Percentiles rank a stretch among this genome's conserved stretches.
These are phyloP conservation scores for Opisthocomus hoazin DNA, from an alignment of 2,113 vertebrate species.

Conservation along the genomic window DNA sequence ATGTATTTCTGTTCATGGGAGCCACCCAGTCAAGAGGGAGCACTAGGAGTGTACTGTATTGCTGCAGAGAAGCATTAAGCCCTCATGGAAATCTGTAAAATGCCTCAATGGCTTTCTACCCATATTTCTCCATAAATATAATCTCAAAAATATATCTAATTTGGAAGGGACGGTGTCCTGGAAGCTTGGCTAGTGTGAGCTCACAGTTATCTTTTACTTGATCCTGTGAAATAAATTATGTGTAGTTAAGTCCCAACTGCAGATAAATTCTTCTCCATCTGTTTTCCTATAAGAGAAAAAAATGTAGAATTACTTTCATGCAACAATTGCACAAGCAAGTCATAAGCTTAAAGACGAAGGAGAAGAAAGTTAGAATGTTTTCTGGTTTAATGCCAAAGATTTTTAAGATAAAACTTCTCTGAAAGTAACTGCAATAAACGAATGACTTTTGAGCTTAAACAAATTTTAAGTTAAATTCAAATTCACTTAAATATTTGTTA, in stretches of 20 bases:
- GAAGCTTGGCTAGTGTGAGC: constrained; percentile 28
- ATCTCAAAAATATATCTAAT: constrained; percentile 46
- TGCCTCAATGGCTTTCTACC: constrained; percentile 27
- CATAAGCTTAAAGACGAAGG: constrained; percentile 45
- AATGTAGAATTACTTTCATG: constrained; percentile 50
- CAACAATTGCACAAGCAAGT: constrained; percentile 62
- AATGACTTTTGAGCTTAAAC: constrained; percentile 63
- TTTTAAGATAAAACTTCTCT: constrained; percentile 67
- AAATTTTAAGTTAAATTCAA: constrained; percentile 68
- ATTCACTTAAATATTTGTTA: constrained; percentile 72
- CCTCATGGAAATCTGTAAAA: constrained; percentile 19
- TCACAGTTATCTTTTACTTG: constrained; percentile 51
- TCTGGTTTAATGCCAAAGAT: constrained; percentile 67
- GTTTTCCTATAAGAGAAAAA: constrained; percentile 64
- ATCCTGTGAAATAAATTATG: constrained; percentile 69
- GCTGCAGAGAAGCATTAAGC: constrained; percentile 18
- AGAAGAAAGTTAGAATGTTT: constrained; percentile 56
- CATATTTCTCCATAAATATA: neutral
- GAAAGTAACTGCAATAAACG: constrained; percentile 64
- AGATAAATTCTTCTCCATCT: constrained; percentile 69
- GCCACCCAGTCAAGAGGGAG: constrained; percentile 67
- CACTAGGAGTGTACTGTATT: constrained; percentile 46
- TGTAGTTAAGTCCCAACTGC: constrained; percentile 64
- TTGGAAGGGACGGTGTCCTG: constrained; percentile 15
- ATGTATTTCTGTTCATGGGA: constrained; percentile 43